Percentiles rank a stretch among this genome's conserved stretches.
phyloP scores from a whole-genome alignment of 2,797 vertebrate genomes.

The Mionectes olivaceus region DNA sequence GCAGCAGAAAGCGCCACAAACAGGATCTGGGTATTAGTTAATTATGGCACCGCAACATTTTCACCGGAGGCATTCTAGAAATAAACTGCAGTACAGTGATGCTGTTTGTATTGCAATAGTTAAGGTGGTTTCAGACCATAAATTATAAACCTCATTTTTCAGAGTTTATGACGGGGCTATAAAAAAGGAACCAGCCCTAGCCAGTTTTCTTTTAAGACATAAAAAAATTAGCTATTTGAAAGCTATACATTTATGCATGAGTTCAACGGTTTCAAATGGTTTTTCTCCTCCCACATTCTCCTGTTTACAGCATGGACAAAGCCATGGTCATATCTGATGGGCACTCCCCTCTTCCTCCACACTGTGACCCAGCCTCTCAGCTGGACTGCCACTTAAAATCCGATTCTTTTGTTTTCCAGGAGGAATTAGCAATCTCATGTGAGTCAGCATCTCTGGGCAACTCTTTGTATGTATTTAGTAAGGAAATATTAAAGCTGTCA shows the following conservation, averaged over 20 bases:
- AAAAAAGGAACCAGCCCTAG: conserved; percentile 35
- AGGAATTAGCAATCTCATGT: not conserved
- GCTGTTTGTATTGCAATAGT: conserved; percentile 65
- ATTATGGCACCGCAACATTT: conserved; percentile 72
- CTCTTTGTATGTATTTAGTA: conserved; percentile 25
- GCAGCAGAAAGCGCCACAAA: conserved; percentile 52
- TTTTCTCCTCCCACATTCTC: conserved; percentile 3
- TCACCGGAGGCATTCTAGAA: conserved; percentile 59
- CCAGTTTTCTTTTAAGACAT: conserved; percentile 59
- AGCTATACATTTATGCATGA: conserved; percentile 58
- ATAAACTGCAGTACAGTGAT: conserved; percentile 65
- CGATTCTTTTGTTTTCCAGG: not conserved
- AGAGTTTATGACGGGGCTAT: conserved; percentile 38
- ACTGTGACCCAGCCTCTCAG: not conserved
- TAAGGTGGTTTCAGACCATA: conserved; percentile 59
- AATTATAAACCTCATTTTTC: conserved; percentile 62
- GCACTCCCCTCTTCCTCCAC: not conserved
- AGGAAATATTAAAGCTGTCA: conserved; percentile 59
- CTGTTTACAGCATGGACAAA: not conserved
- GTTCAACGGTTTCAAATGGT: conserved; percentile 1
- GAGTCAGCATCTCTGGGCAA: conserved; percentile 12
- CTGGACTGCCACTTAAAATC: not conserved
- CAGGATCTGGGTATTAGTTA: conserved; percentile 74
- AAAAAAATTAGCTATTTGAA: conserved; percentile 56
- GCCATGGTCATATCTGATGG: not conserved